phyloP scores from a whole-genome alignment of 1,140 invertebrate species.

The Tetramorium alpestre region DNA sequence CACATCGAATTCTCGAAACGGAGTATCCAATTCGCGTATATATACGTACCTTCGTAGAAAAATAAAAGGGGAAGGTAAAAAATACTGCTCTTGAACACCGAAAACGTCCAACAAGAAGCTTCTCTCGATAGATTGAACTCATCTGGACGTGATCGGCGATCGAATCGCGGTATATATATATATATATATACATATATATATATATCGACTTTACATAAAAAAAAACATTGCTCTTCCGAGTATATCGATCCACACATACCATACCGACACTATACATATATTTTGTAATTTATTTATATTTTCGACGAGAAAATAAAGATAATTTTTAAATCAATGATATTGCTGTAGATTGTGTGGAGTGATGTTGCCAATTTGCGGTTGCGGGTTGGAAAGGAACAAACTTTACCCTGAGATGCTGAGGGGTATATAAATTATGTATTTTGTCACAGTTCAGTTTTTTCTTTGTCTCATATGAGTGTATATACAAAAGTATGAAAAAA shows the following conservation, averaged over 20 bases:
- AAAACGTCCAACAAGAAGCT: neutral
- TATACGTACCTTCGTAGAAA: constrained; percentile 65
- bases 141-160: constrained; percentile 37
- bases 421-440: constrained; percentile 86
- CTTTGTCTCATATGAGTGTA: constrained; percentile 79
- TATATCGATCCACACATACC: constrained; percentile 76
- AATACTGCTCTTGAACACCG: constrained; percentile 36
- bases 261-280: constrained; percentile 79
- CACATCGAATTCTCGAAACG: neutral
- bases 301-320: constrained; percentile 83
- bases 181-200: neutral
- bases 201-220: constrained; percentile 74
- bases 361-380: neutral
- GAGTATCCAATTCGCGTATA: constrained; percentile 19
- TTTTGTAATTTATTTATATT: constrained; percentile 86
- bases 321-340: constrained; percentile 80
- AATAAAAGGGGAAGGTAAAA: neutral
- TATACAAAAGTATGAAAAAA: constrained; percentile 84
- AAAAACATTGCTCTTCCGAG: constrained; percentile 73
- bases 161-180: constrained; percentile 29
- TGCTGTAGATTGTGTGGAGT: neutral
- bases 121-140: neutral
- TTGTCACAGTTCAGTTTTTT: constrained; percentile 78
- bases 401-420: constrained; percentile 20
- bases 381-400: neutral